Percentiles rank a stretch among this genome's conserved stretches.
Conservation (phyloP, 2,888 invertebrate genomes). For the Stictocephala bisonia region DNA sequence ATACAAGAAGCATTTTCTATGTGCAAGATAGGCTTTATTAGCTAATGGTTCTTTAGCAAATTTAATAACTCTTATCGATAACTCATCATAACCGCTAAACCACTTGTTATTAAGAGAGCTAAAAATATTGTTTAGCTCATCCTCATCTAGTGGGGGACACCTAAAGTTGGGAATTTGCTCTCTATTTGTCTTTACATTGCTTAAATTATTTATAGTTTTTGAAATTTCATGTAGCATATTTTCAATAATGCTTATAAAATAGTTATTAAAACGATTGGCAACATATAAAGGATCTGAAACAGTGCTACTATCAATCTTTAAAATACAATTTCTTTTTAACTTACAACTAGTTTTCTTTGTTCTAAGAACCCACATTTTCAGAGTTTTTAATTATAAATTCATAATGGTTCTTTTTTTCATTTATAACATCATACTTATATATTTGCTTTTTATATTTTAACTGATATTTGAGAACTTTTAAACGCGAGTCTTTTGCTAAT, state of each 20-base stretch:
- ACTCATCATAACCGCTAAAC: constrained; percentile 16
- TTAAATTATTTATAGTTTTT: not conserved
- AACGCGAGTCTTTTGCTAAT: not conserved
- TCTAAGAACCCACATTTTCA: constrained; percentile 11
- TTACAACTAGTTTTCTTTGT: not conserved
- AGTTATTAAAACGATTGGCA: constrained; percentile 21
- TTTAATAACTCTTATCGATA: constrained; percentile 2
- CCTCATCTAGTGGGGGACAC: constrained; percentile 6
- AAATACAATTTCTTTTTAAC: not conserved
- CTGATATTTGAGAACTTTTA: not conserved
- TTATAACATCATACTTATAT: not conserved
- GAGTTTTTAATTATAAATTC: constrained; percentile 20
- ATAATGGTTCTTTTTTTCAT: not conserved
- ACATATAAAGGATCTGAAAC: not conserved
- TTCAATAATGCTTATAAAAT: too few species aligned
- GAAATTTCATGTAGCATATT: not conserved
- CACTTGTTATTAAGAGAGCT: constrained; percentile 22
- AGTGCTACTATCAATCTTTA: not conserved
- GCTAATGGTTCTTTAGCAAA: not conserved
- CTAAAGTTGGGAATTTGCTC: constrained; percentile 8
- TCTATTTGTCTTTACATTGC: not conserved
- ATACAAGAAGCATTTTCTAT: constrained; percentile 17
- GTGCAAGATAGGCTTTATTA: constrained; percentile 8
- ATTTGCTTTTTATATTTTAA: constrained; percentile 3
- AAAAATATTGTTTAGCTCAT: constrained; percentile 4